A percentile compares a stretch with the other conserved stretches of the same genome.
Evolutionary conservation across 2,113 vertebrate genomes (phyloP).

Genomic region (Hippocampus comes): DNA sequence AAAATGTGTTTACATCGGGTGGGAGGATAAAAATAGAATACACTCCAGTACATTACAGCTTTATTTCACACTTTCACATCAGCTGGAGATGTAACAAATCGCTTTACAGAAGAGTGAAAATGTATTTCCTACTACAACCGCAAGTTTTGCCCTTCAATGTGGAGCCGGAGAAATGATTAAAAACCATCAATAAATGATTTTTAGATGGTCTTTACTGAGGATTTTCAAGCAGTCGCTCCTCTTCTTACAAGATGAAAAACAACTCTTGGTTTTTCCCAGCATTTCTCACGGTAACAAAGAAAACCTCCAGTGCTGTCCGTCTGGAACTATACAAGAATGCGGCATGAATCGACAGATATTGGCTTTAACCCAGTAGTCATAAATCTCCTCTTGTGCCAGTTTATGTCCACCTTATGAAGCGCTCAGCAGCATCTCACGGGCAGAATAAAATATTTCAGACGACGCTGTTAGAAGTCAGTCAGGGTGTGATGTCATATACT

Average conservation of each 20-base stretch:
- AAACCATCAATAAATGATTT: too few relatives aligned
- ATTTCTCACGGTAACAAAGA: not conserved
- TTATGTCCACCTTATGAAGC: not conserved
- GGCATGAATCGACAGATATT: not conserved
- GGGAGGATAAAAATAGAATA: too few relatives aligned
- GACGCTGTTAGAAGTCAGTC: not conserved
- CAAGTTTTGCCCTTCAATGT: too few relatives aligned
- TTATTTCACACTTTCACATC: too few relatives aligned
- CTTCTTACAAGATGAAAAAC: not conserved
- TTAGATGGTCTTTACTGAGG: too few relatives aligned
- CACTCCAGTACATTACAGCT: too few relatives aligned
- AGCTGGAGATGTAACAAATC: too few relatives aligned
- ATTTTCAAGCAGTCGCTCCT: too few relatives aligned
- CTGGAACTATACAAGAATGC: not conserved
- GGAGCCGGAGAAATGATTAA: too few relatives aligned
- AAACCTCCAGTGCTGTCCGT: not conserved
- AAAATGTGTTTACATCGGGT: too few relatives aligned
- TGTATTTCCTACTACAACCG: too few relatives aligned
- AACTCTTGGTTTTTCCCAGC: not conserved
- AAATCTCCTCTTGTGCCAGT: not conserved
- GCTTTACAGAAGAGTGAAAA: too few relatives aligned
- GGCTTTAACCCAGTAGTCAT: not conserved
- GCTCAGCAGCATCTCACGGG: not conserved
- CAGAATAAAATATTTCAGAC: not conserved
- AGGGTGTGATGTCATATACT: not conserved